phyloP scores from a whole-genome alignment of 2,888 invertebrate species.

The Lymantria monacha region DNA sequence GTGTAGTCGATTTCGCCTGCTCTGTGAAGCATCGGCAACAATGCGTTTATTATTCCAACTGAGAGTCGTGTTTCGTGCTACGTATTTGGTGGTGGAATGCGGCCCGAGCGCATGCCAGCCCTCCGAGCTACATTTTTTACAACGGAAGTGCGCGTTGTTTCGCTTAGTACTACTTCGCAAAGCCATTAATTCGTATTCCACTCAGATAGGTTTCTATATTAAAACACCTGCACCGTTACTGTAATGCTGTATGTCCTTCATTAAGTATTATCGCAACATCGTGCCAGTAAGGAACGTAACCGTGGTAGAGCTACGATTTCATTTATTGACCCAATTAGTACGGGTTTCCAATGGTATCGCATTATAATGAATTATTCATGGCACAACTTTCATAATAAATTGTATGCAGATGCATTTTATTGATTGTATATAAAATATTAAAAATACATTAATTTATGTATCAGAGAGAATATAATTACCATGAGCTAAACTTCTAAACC shows the following conservation, averaged over 20 bases:
- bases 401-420: neutral
- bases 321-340: conserved; percentile 32
- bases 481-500: too few species aligned
- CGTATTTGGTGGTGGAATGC: conserved; percentile 74
- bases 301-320: conserved; percentile 29
- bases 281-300: conserved; percentile 38
- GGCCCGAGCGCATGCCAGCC: conserved; percentile 46
- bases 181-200: conserved; percentile 60
- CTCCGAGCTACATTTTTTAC: conserved; percentile 39
- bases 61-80: conserved; percentile 54
- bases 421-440: too few species aligned
- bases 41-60: conserved; percentile 64
- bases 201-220: conserved; percentile 36
- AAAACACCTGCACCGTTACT: conserved; percentile 51
- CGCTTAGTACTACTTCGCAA: conserved; percentile 44
- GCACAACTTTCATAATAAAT: neutral
- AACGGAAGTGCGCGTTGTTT: conserved; percentile 52
- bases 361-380: neutral
- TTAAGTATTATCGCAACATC: conserved; percentile 46
- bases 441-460: too few species aligned
- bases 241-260: conserved; percentile 36
- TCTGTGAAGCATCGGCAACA: conserved; percentile 42
- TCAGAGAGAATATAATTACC: too few species aligned
- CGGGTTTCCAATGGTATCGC: neutral
- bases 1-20: conserved; percentile 44